A percentile compares a stretch with the other conserved stretches of the same genome.
Conservation (phyloP, 35 echinoderm and acorn worm genomes). For the Ophioderma brevispina region DNA sequence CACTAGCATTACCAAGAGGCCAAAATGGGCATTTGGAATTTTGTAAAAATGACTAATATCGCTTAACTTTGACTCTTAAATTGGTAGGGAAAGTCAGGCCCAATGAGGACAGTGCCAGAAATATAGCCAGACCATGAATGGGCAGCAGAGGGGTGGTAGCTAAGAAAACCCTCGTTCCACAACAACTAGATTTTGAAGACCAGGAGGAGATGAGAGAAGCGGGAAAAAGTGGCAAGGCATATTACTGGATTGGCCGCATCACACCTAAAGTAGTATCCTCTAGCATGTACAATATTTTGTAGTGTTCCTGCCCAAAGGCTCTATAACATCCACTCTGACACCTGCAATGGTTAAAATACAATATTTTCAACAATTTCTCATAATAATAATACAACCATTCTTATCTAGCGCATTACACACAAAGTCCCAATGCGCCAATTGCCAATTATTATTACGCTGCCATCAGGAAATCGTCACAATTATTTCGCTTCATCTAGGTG, state of each 20-base stretch:
- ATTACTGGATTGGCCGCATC: slow-evolving; percentile 76
- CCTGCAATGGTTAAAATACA: neutral
- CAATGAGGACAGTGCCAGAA: slow-evolving; percentile 48
- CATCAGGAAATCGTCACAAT: too few relatives aligned
- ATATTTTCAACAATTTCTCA: neutral
- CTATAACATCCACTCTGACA: neutral
- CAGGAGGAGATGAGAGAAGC: slow-evolving; percentile 61
- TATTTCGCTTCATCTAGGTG: too few relatives aligned
- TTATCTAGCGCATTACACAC: too few relatives aligned
- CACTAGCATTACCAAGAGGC: too few relatives aligned
- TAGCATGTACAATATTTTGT: neutral
- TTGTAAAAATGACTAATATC: too few relatives aligned
- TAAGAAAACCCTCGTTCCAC: slow-evolving; percentile 22
- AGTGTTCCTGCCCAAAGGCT: neutral
- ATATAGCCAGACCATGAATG: slow-evolving; percentile 67
- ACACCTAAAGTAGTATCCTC: slow-evolving; percentile 52
- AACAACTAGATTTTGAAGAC: slow-evolving; percentile 36
- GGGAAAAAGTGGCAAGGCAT: slow-evolving; percentile 65
- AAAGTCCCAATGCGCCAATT: too few relatives aligned
- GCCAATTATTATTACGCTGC: too few relatives aligned
- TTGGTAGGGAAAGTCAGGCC: slow-evolving; percentile 58
- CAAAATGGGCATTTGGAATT: too few relatives aligned
- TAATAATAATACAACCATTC: neutral
- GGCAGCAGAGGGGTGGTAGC: slow-evolving; percentile 39
- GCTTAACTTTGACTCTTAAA: too few relatives aligned